Conservation (phyloP, 2,888 invertebrate species). For the Chaetogeoica ovagalla region DNA sequence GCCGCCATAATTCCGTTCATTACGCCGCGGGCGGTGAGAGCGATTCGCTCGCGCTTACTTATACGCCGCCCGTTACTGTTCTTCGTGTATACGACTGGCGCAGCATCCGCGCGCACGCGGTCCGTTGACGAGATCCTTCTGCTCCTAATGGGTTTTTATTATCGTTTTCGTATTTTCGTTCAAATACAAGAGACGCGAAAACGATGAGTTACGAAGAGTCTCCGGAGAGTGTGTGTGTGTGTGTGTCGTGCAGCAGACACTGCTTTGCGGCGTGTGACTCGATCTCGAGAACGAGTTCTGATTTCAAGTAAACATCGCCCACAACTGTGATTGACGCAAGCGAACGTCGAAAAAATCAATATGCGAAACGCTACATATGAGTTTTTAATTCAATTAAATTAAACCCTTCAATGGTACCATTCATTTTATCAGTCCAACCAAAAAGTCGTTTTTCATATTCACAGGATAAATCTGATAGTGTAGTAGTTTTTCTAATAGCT, state of each 20-base stretch:
- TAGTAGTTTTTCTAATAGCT: too few species aligned
- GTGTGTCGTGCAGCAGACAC: background rate
- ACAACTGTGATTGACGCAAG: too few species aligned
- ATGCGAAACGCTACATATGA: too few species aligned
- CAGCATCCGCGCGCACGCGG: too few species aligned
- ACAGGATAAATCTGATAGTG: too few species aligned
- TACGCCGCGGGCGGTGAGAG: background rate
- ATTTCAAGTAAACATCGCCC: too few species aligned
- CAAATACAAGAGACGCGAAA: too few species aligned
- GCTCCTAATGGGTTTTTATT: background rate
- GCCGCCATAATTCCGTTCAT: slow-evolving; percentile 47
- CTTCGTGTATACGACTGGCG: background rate
- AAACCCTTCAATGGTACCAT: too few species aligned
- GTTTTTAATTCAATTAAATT: too few species aligned
- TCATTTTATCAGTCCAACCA: too few species aligned
- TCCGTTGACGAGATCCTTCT: background rate
- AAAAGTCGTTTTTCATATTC: too few species aligned
- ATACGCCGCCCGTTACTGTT: background rate
- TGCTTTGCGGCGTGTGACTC: background rate
- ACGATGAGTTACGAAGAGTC: background rate
- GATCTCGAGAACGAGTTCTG: background rate
- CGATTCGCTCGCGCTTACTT: background rate
- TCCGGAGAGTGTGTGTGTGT: background rate
- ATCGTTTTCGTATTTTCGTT: background rate
- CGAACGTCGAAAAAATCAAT: too few species aligned